phyloP scores from a whole-genome alignment of 2,797 vertebrate species.

The Sitta carolinensis region DNA sequence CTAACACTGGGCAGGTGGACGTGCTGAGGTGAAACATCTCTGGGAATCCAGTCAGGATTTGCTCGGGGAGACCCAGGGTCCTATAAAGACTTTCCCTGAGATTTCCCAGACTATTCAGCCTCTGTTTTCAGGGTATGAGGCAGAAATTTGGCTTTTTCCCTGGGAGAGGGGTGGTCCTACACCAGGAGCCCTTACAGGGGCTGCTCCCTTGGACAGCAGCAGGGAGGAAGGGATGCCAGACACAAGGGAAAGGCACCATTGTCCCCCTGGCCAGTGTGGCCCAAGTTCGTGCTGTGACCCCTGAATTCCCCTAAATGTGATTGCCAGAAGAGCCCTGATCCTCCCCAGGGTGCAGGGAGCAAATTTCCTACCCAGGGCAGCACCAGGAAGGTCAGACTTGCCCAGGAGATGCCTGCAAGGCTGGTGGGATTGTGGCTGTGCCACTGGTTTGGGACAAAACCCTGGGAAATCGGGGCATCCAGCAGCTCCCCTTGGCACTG shows the following conservation, averaged over 20 bases:
- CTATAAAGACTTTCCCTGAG: neutral
- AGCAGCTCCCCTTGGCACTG: accelerated
- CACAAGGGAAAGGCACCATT: accelerated
- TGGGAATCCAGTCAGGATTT: neutral
- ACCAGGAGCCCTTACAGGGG: neutral
- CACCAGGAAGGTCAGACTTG: neutral
- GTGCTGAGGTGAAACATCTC: neutral
- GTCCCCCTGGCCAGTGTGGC: accelerated
- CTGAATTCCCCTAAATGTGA: accelerated
- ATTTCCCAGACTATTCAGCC: neutral
- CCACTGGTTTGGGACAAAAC: neutral
- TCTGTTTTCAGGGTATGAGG: neutral
- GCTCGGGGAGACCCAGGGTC: neutral
- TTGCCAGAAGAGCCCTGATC: neutral
- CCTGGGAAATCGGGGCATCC: accelerated
- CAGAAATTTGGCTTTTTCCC: neutral
- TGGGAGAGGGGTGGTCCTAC: neutral
- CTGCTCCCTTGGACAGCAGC: neutral
- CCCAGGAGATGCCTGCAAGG: neutral
- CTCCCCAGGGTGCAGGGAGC: neutral
- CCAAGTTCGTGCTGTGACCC: accelerated
- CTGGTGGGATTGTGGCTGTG: accelerated
- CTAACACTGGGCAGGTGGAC: neutral
- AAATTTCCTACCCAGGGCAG: neutral
- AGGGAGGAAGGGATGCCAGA: neutral